Evolutionary conservation across 2,888 invertebrate genomes (phyloP).

Genomic region (Empis stercorea): DNA sequence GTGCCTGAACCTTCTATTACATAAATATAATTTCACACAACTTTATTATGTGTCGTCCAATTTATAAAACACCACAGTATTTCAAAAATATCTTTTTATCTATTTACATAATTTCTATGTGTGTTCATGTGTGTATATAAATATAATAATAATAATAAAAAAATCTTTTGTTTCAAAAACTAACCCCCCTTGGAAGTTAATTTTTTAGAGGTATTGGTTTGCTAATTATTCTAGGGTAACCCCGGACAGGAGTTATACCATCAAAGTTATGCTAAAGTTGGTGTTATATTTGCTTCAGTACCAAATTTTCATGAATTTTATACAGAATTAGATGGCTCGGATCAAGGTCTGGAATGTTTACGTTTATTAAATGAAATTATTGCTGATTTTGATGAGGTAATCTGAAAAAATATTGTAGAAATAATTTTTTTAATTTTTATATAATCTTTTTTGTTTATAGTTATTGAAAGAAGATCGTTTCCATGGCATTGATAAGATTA

Average conservation of each 20-base stretch:
- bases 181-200: slow-evolving; percentile 18
- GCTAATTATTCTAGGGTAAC: slow-evolving; percentile 40
- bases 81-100: too few relatives aligned
- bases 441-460: slow-evolving; percentile 38
- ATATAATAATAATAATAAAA: slow-evolving; percentile 6
- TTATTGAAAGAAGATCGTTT: slow-evolving; percentile 75
- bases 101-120: too few relatives aligned
- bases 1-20: too few relatives aligned
- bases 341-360: slow-evolving; percentile 82
- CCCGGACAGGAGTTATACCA: slow-evolving; percentile 76
- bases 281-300: slow-evolving; percentile 83
- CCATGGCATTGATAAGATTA: slow-evolving; percentile 80
- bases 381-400: slow-evolving; percentile 83
- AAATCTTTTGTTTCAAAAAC: too few relatives aligned
- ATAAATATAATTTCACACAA: too few relatives aligned
- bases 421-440: neutral
- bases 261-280: slow-evolving; percentile 81
- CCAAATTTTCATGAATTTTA: slow-evolving; percentile 93
- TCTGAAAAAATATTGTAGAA: slow-evolving; percentile 8
- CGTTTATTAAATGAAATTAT: slow-evolving; percentile 83
- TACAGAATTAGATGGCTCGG: slow-evolving; percentile 82
- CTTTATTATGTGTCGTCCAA: too few relatives aligned
- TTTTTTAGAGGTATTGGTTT: slow-evolving; percentile 23
- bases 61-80: too few relatives aligned
- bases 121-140: neutral